phyloP scores from a whole-genome alignment of 2,797 vertebrate genomes.

The Pangasius macronema region DNA sequence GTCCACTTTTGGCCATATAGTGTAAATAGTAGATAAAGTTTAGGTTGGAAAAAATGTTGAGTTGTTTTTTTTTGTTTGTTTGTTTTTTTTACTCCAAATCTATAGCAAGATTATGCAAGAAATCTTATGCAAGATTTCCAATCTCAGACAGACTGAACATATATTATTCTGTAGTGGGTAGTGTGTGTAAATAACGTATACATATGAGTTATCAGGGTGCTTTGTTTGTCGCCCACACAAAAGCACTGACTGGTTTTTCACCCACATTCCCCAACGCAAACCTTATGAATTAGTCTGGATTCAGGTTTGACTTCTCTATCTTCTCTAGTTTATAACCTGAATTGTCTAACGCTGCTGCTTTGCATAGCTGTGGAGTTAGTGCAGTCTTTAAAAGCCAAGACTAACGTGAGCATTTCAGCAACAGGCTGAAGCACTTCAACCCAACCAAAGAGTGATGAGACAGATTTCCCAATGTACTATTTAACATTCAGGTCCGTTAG shows the following conservation, averaged over 20 bases:
- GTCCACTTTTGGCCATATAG: neutral
- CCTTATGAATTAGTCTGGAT: neutral
- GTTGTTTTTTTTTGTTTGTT: neutral
- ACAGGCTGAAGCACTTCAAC: neutral
- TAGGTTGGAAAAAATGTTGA: neutral
- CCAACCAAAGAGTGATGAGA: neutral
- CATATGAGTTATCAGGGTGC: neutral
- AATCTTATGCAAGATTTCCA: neutral
- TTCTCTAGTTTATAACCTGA: neutral
- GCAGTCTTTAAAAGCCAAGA: neutral
- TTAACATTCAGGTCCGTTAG: conserved; percentile 8
- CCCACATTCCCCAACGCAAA: neutral
- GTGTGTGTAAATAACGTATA: neutral
- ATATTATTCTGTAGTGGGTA: neutral
- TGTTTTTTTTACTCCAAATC: neutral
- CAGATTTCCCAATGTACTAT: neutral
- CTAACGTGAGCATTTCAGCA: neutral
- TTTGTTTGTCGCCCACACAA: neutral
- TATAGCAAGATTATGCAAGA: neutral
- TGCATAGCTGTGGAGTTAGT: neutral
- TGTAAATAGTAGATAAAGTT: neutral
- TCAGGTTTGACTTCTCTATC: neutral
- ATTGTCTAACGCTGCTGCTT: neutral
- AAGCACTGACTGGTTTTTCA: neutral
- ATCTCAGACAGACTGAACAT: neutral